These are phyloP conservation scores for Apaloderma vittatum DNA, from an alignment of 2,113 vertebrate species.

Conservation along the genomic window DNA sequence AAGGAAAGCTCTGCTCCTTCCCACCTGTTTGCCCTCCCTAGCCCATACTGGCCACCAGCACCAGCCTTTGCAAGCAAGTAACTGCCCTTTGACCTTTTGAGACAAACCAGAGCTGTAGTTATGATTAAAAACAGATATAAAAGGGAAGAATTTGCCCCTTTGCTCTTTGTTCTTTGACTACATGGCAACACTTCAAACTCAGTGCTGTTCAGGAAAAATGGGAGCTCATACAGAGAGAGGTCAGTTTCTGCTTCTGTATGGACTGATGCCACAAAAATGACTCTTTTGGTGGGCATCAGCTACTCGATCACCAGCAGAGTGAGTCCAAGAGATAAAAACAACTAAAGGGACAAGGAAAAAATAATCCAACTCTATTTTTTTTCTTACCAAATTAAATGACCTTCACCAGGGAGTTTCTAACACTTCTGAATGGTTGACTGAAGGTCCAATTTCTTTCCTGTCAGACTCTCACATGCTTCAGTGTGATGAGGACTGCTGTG, in stretches of 20 bases:
- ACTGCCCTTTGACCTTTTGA: background rate
- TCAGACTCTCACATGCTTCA: slow-evolving; percentile 22
- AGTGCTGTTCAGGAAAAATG: background rate
- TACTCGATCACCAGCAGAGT: background rate
- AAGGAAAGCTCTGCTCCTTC: background rate
- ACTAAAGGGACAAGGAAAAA: background rate
- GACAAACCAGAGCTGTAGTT: background rate
- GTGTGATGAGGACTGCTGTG: slow-evolving; percentile 14
- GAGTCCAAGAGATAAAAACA: background rate
- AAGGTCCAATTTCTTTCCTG: slow-evolving; percentile 59
- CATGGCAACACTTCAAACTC: background rate
- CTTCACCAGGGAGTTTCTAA: background rate
- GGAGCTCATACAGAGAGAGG: background rate
- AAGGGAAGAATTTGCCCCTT: background rate
- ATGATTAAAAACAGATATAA: background rate
- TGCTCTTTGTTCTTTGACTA: background rate
- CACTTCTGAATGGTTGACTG: slow-evolving; percentile 53
- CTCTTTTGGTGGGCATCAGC: background rate
- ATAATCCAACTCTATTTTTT: background rate
- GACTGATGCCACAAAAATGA: background rate
- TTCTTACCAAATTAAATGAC: slow-evolving; percentile 22
- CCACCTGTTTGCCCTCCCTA: background rate
- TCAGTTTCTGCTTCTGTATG: background rate
- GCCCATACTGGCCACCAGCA: background rate
- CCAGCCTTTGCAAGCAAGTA: background rate